phyloP scores from a whole-genome alignment of 1,140 invertebrate genomes.

The Cyphomyrmex costatus region DNA sequence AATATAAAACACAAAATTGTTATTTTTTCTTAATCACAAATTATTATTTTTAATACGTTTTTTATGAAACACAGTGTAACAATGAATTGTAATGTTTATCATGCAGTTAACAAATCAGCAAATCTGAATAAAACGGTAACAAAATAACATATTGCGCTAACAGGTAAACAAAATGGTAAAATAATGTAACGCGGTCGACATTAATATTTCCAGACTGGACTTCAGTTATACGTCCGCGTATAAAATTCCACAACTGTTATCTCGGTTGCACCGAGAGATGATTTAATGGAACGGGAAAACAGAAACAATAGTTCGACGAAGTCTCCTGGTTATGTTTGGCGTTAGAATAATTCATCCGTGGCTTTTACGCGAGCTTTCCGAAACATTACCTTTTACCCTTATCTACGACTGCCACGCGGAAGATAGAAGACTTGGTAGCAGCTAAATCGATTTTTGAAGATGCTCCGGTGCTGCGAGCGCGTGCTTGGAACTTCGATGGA shows the following conservation, averaged over 20 bases:
- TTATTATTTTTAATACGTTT: too few relatives aligned
- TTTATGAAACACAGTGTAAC: too few relatives aligned
- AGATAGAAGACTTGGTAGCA: slow-evolving; percentile 47
- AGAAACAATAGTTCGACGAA: slow-evolving; percentile 1
- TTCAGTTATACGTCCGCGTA: background rate
- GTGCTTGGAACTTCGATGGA: slow-evolving; percentile 2
- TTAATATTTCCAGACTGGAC: background rate
- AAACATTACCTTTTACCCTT: slow-evolving; percentile 42
- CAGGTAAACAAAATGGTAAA: background rate
- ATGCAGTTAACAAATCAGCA: background rate
- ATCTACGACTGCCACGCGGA: slow-evolving; percentile 48
- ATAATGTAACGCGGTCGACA: background rate
- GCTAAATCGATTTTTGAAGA: slow-evolving; percentile 60
- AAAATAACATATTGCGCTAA: background rate
- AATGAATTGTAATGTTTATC: background rate
- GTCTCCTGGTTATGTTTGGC: background rate
- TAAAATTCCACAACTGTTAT: slow-evolving; percentile 20
- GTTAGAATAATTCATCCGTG: slow-evolving; percentile 46
- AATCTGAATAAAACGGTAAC: background rate
- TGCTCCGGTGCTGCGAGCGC: slow-evolving; percentile 38
- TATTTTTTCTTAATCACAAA: too few relatives aligned
- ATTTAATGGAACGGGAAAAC: slow-evolving; percentile 21
- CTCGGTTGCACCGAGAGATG: background rate
- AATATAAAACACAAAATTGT: too few relatives aligned
- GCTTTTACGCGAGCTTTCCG: slow-evolving; percentile 16